A percentile compares a stretch with the other conserved stretches of the same genome.
Evolutionary conservation across 2,888 invertebrate species (phyloP).

Genomic region (Catocala nupta): DNA sequence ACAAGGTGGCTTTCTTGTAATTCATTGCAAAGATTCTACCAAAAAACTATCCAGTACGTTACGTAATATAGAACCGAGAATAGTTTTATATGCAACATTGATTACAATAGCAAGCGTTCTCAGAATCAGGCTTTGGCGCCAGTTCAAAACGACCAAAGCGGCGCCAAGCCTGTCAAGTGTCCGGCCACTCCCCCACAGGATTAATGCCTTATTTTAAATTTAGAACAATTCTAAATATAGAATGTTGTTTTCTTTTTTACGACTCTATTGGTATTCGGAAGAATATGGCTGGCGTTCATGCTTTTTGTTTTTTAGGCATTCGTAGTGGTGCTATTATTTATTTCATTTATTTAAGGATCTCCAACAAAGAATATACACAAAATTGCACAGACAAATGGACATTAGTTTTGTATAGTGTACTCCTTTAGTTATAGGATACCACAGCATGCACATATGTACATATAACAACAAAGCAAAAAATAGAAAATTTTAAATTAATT

Average conservation of each 20-base stretch:
- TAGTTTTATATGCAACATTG: slow-evolving; percentile 25
- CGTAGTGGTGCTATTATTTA: too few species aligned
- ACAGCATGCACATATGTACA: too few species aligned
- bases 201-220: slow-evolving; percentile 52
- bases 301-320: too few species aligned
- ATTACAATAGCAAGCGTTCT: slow-evolving; percentile 17
- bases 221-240: slow-evolving; percentile 47
- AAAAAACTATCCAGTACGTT: too few species aligned
- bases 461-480: too few species aligned
- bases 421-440: too few species aligned
- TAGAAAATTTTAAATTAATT: too few species aligned
- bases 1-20: too few species aligned
- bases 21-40: neutral
- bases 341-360: too few species aligned
- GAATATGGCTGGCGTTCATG: slow-evolving; percentile 7
- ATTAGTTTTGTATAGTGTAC: too few species aligned
- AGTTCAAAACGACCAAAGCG: slow-evolving; percentile 57
- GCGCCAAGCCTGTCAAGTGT: slow-evolving; percentile 57
- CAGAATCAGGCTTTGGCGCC: slow-evolving; percentile 53
- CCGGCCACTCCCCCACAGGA: slow-evolving; percentile 41
- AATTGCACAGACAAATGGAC: too few species aligned
- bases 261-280: slow-evolving; percentile 6
- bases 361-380: too few species aligned
- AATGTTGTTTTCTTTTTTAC: slow-evolving; percentile 31
- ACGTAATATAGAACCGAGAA: neutral